Conservation (phyloP, 2,113 vertebrate species). For the Procavia capensis region DNA sequence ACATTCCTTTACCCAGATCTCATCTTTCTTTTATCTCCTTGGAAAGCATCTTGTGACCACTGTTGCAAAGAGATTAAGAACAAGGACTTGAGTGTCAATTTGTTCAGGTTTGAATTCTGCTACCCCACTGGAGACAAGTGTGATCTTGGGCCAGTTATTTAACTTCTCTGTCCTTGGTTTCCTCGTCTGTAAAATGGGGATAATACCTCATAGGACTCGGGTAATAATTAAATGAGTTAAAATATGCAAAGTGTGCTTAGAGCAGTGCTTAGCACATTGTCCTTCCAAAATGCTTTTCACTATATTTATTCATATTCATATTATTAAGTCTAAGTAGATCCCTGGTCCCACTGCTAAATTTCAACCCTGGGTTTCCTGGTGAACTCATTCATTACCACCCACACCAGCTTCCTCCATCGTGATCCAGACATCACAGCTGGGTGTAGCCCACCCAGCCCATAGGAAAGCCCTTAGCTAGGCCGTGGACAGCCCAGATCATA, state of each 20-base stretch:
- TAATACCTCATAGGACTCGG: not conserved
- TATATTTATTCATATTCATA: not conserved
- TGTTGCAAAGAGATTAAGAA: not conserved
- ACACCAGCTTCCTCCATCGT: not conserved
- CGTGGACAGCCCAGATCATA: not conserved
- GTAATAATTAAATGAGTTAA: not conserved
- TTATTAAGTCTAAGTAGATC: not conserved
- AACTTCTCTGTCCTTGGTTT: constrained; percentile 9
- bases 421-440: not conserved
- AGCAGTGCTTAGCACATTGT: not conserved
- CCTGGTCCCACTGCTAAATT: not conserved
- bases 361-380: not conserved
- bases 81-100: not conserved
- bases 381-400: not conserved
- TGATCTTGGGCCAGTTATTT: not conserved
- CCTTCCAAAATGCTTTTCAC: not conserved
- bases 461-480: not conserved
- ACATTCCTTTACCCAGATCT: not conserved
- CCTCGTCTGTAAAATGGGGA: not conserved
- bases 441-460: not conserved
- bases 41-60: not conserved
- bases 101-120: not conserved
- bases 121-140: not conserved
- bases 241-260: not conserved
- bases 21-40: not conserved